Conservation (phyloP, 2,113 vertebrate genomes). For the Tupaia chinensis region DNA sequence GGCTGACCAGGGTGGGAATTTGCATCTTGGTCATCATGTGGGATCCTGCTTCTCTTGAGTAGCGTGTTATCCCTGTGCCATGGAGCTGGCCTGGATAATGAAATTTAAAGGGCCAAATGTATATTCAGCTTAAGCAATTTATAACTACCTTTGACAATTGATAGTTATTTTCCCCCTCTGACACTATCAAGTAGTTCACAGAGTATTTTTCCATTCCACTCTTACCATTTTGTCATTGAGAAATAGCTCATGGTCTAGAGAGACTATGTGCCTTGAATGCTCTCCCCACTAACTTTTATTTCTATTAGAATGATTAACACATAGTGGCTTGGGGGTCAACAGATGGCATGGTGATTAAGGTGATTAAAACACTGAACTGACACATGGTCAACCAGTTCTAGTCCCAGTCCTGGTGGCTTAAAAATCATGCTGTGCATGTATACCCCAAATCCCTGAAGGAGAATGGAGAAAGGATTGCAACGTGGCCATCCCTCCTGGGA, state of each 20-base stretch:
- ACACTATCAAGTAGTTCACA: background rate
- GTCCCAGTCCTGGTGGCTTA: too few species aligned
- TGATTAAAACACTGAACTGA: too few species aligned
- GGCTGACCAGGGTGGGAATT: too few species aligned
- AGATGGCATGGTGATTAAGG: too few species aligned
- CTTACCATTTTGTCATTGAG: background rate
- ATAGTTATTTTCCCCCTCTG: background rate
- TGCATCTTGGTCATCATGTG: too few species aligned
- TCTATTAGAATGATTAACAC: background rate
- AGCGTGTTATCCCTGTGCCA: too few species aligned
- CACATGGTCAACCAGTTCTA: too few species aligned
- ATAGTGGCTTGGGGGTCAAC: background rate
- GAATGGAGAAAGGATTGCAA: too few species aligned
- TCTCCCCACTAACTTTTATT: background rate
- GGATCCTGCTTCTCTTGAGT: too few species aligned
- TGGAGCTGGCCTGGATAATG: background rate
- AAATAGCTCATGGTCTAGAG: background rate
- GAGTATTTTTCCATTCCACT: background rate
- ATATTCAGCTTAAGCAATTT: background rate
- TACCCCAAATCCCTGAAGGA: too few species aligned
- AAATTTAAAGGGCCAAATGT: background rate
- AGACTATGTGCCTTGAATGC: background rate
- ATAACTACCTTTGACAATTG: background rate
- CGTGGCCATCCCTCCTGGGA: too few species aligned
- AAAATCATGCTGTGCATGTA: too few species aligned